A percentile compares a stretch with the other conserved stretches of the same genome.
These are phyloP conservation scores for Phragmatobia fuliginosa DNA, from an alignment of 2,888 invertebrate genomes.

Conservation along the genomic window DNA sequence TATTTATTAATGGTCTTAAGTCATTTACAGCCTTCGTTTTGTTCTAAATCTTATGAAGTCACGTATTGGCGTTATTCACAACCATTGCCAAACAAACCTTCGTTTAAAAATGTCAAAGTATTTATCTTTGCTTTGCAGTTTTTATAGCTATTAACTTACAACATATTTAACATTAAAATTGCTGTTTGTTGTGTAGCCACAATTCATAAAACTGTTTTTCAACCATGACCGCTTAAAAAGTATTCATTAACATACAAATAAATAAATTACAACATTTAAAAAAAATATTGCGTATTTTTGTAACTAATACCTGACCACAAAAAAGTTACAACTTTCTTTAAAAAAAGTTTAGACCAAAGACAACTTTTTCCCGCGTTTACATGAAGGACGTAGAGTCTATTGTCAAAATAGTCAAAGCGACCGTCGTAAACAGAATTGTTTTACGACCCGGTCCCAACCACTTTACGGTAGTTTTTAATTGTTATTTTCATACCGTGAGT, in stretches of 20 bases:
- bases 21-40: background rate
- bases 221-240: slow-evolving; percentile 12
- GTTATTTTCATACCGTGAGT: slow-evolving; percentile 73
- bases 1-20: too few species aligned
- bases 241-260: slow-evolving; percentile 17
- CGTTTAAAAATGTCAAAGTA: background rate
- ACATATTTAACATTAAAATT: slow-evolving; percentile 9
- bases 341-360: slow-evolving; percentile 24
- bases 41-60: background rate
- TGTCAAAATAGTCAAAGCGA: slow-evolving; percentile 55
- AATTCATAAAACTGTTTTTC: slow-evolving; percentile 8
- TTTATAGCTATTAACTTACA: background rate
- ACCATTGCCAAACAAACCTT: background rate
- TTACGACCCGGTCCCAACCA: slow-evolving; percentile 65
- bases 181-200: slow-evolving; percentile 8
- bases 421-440: slow-evolving; percentile 62
- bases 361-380: slow-evolving; percentile 29
- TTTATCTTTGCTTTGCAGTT: background rate
- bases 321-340: slow-evolving; percentile 52
- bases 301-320: slow-evolving; percentile 44
- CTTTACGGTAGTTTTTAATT: slow-evolving; percentile 78
- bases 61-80: background rate
- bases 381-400: slow-evolving; percentile 59
- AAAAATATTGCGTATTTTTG: slow-evolving; percentile 49
- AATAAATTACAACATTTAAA: slow-evolving; percentile 34